Evolutionary conservation across 2,888 invertebrate species (phyloP), one percentile per base, ranked within the genome.

Genomic region (Pachydiplax longipennis): DNA sequence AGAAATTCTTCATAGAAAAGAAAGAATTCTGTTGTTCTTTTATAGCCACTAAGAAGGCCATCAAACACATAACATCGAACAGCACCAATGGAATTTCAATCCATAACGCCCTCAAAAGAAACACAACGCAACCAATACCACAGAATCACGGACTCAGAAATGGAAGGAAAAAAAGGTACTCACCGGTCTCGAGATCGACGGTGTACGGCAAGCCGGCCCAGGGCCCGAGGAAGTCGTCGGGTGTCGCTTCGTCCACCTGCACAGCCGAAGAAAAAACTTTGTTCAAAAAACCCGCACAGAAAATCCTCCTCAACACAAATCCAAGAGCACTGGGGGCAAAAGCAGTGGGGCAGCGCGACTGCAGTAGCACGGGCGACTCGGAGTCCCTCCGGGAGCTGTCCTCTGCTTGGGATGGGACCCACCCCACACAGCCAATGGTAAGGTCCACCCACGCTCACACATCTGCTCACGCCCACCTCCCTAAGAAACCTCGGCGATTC

Each of bases 101-200:
- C n/a, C n/a, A n/a, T n/a, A n/a, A n/a, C n/a, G n/a, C n/a, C n/a
- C n/a, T n/a, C n/a, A n/a, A n/a, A n/a, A n/a, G n/a, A n/a, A n/a
- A n/a, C n/a, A n/a, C 44, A 44, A 18, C 18, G 53, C 15, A 53
- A 37, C 2, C 2, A 37, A 37, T 4, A 37, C 37, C 37, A 37
- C 3, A 5, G 3, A 37, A 37, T 5, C 2, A 37, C 37, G 3
- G 37, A 18, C 53, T 22, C 31, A 25, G 12, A 5, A n/a, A 73
- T 1, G 18, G 13, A 18, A 65, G 18, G 22, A 81, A 10, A n/a
- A 81, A 5, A 35, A 90, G 25, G 13, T 31, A 95, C 96, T 95
- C 94, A 98, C 98, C 98, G 92, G 98, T 98, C 94, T 98, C 98
- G 22, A 97, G 96, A 93, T 98, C 98, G 91, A 98, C 96, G 91